Conservation (phyloP, 2,888 invertebrate genomes). For the Drosophila yooni region DNA sequence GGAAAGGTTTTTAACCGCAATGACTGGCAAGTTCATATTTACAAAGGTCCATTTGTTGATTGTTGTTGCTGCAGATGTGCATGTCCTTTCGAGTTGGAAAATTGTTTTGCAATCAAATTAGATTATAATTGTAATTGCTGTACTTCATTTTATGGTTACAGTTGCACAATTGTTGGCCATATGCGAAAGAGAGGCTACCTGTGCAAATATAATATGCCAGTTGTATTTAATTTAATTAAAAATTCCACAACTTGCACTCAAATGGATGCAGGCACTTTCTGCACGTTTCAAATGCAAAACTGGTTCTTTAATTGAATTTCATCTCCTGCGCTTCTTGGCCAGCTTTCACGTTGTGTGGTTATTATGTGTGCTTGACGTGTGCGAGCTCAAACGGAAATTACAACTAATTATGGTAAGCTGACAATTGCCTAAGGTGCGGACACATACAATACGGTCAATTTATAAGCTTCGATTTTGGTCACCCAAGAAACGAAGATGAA, state of each 20-base stretch:
- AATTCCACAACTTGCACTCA: conserved; percentile 22
- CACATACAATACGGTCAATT: not conserved
- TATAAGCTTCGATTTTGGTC: not conserved
- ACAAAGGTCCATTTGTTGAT: not conserved
- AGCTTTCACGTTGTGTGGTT: not conserved
- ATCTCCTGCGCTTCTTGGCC: not conserved
- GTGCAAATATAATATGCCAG: conserved; percentile 16
- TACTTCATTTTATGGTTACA: conserved; percentile 42
- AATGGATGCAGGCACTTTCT: conserved; percentile 11
- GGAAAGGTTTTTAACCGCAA: conserved; percentile 49
- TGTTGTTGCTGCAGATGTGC: conserved; percentile 28
- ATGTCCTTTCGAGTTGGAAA: conserved; percentile 64
- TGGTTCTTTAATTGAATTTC: conserved; percentile 28
- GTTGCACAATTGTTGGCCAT: conserved; percentile 15
- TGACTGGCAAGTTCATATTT: conserved; percentile 48
- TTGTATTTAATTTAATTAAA: conserved; percentile 39
- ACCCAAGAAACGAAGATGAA: not conserved
- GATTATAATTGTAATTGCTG: conserved; percentile 68
- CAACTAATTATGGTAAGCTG: conserved; percentile 16
- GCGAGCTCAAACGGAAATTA: conserved; percentile 15
- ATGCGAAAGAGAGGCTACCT: conserved; percentile 12
- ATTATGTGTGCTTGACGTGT: not conserved
- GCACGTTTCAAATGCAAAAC: conserved; percentile 25
- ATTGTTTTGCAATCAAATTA: conserved; percentile 78
- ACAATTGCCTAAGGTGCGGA: not conserved